phyloP scores from a whole-genome alignment of 2,888 invertebrate genomes.

The Perithous albicinctus region DNA sequence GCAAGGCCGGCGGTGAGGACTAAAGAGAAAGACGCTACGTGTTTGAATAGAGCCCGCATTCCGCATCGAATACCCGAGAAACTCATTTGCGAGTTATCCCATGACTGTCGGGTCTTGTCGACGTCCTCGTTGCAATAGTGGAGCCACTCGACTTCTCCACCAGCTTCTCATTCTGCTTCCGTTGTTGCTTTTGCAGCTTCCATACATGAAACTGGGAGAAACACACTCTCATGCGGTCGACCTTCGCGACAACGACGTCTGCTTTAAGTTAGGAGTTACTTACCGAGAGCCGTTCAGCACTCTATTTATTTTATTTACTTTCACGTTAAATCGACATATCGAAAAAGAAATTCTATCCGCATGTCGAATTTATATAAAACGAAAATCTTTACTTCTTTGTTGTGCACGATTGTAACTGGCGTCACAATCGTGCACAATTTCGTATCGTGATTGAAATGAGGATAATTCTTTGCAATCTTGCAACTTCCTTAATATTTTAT shows the following conservation, averaged over 20 bases:
- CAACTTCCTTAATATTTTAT: no score
- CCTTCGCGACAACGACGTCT: constrained; percentile 28
- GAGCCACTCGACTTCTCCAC: constrained; percentile 23
- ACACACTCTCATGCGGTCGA: constrained; percentile 21
- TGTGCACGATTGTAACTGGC: no score
- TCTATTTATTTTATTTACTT: not conserved
- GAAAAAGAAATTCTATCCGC: no score
- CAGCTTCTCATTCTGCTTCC: constrained; percentile 31
- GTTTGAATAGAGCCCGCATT: constrained; percentile 81
- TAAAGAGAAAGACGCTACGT: constrained; percentile 68
- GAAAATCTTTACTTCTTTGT: no score
- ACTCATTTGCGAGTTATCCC: constrained; percentile 81
- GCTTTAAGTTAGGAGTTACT: constrained; percentile 22
- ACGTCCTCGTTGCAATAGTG: constrained; percentile 31
- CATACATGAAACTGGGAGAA: constrained; percentile 47
- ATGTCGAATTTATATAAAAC: no score
- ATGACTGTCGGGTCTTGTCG: constrained; percentile 63
- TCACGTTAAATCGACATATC: no score
- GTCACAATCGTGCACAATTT: no score
- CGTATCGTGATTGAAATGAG: no score
- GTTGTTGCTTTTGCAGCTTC: constrained; percentile 35
- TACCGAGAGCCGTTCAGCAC: not conserved
- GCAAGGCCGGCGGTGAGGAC: not conserved
- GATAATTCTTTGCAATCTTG: no score
- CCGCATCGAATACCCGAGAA: constrained; percentile 80